Base-by-base conservation (phyloP, 2,113 vertebrate species). In the Gallinago undulata region DNA sequence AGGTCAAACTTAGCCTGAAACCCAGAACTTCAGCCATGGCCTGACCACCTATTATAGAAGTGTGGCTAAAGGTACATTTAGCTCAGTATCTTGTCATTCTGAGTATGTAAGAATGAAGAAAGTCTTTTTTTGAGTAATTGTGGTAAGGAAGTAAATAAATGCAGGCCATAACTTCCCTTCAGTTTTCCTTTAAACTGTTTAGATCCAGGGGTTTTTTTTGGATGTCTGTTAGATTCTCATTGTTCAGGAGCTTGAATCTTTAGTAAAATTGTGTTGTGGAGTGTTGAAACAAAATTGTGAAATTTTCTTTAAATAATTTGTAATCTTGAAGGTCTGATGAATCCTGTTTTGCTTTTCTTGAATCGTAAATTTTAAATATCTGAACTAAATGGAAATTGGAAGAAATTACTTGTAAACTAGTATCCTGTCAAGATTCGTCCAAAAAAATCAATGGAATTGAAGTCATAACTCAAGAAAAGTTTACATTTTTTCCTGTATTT, bases 41-140 rank as follows among this genome's bases (percentile, higher is more conserved):
- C 37, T 73, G 33, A 25, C 17, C 7, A 2, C 11, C 11, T 68
- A 7, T 27, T 63, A 1, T 0, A 11, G 13, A 33, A 33, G 19
- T 37, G 21, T 67, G 41, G 64, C 30, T 48, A 31, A 48, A 62
- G 11, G 13, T 51, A 12, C 23, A 24, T 69, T 57, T 51, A 70
- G 33, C 48, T 63, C 12, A 3, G 17, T 39, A 6, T 76, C 22
- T 33, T 68, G 0, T 23, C 7, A 0, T 76, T 85, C 41, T 13
- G 43, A 48, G 41, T 23, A 31, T 1, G 6, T 12, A 67, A 50
- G 19, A 72, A 53, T 25, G 45, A 66, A 66, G 6, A 14, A 25
- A 62, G 28, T 77, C 3, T 45, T 72, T 43, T 48, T 63, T 48
- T 53, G 19, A 81, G 31, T 89, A 53, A 31, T 53, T 82, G 59